Conservation (phyloP, 1,140 invertebrate species). For the Sinonovacula constricta region DNA sequence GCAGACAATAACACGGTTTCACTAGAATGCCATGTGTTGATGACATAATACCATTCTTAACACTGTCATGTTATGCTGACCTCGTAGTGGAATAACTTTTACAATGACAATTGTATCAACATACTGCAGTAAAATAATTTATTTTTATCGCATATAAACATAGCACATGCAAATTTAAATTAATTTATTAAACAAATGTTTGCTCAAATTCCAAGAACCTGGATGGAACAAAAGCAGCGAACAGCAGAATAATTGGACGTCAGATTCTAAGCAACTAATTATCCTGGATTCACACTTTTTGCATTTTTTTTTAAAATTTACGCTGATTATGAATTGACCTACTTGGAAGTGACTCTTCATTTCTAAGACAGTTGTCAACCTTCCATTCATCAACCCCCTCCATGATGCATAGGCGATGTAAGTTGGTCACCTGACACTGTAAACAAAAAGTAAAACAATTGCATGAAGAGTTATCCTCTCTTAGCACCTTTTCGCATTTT, state of each 20-base stretch:
- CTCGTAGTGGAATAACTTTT: no score
- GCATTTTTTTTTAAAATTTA: neutral
- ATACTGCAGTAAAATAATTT: no score
- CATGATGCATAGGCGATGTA: slow-evolving; percentile 47
- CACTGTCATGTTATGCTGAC: no score
- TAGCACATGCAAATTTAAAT: neutral
- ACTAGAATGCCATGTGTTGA: no score
- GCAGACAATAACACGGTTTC: no score
- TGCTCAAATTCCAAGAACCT: neutral
- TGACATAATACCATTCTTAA: no score
- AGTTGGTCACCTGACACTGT: slow-evolving; percentile 28
- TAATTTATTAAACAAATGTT: neutral
- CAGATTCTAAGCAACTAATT: neutral
- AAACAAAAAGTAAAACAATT: no score
- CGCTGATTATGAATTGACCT: neutral
- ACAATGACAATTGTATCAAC: no score
- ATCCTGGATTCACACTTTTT: neutral
- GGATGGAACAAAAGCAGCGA: neutral
- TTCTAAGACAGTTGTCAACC: slow-evolving; percentile 35
- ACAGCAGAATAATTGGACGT: neutral
- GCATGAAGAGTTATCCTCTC: no score
- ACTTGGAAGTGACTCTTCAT: slow-evolving; percentile 36
- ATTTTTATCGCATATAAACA: neutral
- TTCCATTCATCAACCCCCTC: slow-evolving; percentile 51
- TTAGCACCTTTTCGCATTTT: no score